A percentile compares a stretch with the other conserved stretches of the same genome.
Evolutionary conservation across 2,888 invertebrate genomes (phyloP).

Genomic region (Patella caerulea): DNA sequence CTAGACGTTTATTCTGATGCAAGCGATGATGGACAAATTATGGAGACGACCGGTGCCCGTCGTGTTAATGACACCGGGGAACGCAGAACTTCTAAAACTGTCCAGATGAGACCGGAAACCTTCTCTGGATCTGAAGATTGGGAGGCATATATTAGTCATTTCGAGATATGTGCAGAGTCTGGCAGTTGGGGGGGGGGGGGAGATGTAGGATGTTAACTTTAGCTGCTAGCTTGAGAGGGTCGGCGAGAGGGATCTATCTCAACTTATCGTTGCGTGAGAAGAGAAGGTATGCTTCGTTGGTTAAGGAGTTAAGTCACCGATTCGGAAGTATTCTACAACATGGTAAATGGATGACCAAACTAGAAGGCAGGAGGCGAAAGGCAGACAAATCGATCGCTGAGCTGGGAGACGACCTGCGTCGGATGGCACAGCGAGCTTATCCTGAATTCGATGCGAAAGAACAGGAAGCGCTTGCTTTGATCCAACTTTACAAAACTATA

Average conservation of each 20-base stretch:
- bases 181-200: conserved; percentile 6
- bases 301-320: conserved; percentile 10
- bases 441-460: conserved; percentile 23
- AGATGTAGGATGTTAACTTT: conserved; percentile 8
- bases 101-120: conserved; percentile 8
- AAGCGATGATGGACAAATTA: too few species aligned
- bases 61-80: neutral
- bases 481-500: conserved; percentile 32
- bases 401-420: conserved; percentile 30
- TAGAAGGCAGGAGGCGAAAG: conserved; percentile 26
- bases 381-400: conserved; percentile 26
- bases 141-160: conserved; percentile 18
- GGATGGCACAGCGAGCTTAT: conserved; percentile 28
- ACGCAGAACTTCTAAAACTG: neutral
- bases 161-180: conserved; percentile 14
- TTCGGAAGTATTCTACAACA: conserved; percentile 28
- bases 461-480: conserved; percentile 32
- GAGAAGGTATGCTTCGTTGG: neutral
- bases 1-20: neutral
- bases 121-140: conserved; percentile 12
- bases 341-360: conserved; percentile 23
- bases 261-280: neutral
- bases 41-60: too few species aligned
- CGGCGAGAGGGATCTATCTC: neutral
- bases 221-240: conserved; percentile 12